Evolutionary conservation across 2,113 vertebrate species (phyloP).

Genomic region (Ailurus styani): DNA sequence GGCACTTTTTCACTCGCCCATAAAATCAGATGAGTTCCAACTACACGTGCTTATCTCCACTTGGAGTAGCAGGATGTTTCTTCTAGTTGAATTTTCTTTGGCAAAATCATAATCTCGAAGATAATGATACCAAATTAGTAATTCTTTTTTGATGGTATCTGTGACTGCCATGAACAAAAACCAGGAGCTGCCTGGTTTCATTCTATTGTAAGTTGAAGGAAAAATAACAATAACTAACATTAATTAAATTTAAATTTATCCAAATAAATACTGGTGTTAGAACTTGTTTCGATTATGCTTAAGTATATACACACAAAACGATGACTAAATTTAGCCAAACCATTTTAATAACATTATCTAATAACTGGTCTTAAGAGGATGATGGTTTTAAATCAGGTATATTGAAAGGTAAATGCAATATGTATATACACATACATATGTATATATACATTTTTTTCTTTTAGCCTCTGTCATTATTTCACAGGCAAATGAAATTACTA

Average conservation of each 20-base stretch:
- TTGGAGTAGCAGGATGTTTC: neutral
- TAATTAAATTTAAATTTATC: neutral
- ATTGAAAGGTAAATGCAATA: neutral
- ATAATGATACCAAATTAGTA: neutral
- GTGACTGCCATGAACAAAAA: neutral
- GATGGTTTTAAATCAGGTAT: neutral
- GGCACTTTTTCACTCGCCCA: neutral
- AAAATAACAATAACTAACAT: neutral
- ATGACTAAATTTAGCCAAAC: neutral
- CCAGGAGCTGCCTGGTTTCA: neutral
- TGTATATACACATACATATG: neutral
- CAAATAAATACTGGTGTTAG: neutral
- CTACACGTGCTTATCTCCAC: neutral
- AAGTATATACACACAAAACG: neutral
- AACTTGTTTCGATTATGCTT: conserved; percentile 24
- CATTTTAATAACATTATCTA: neutral
- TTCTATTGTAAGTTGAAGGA: neutral
- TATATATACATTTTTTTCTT: neutral
- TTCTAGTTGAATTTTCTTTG: neutral
- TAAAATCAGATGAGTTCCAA: neutral
- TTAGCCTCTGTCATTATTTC: neutral
- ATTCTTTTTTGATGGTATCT: neutral
- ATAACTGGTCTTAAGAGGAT: neutral
- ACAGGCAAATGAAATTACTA: neutral
- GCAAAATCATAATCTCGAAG: neutral